Percentiles rank a stretch among this genome's conserved stretches.
Conservation (phyloP, 2,888 invertebrate species). For the Rugalucina vietnamica region DNA sequence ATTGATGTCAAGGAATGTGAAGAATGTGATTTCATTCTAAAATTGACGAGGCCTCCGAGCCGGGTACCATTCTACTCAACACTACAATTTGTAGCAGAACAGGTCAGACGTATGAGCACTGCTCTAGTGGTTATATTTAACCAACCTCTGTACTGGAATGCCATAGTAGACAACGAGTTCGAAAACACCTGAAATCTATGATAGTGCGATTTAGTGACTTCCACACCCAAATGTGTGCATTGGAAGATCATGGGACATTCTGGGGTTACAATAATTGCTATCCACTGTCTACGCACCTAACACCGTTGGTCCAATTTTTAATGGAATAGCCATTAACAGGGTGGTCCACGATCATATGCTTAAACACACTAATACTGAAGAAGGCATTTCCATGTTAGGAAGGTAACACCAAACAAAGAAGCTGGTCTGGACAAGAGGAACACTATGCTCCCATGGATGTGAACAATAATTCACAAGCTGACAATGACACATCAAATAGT, state of each 20-base stretch:
- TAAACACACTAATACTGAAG: neutral
- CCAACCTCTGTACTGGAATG: slow-evolving; percentile 63
- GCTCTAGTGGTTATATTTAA: slow-evolving; percentile 65
- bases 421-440: too few relatives aligned
- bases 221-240: slow-evolving; percentile 67
- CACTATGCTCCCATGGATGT: too few relatives aligned
- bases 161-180: neutral
- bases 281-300: neutral
- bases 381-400: neutral
- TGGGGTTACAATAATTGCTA: slow-evolving; percentile 30
- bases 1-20: neutral
- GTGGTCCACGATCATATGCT: neutral
- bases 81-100: slow-evolving; percentile 35
- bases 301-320: neutral
- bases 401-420: too few relatives aligned
- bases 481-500: too few relatives aligned
- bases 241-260: slow-evolving; percentile 52
- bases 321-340: neutral
- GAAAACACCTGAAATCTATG: slow-evolving; percentile 25
- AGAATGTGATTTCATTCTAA: slow-evolving; percentile 5
- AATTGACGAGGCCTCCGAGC: slow-evolving; percentile 34
- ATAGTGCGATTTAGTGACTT: slow-evolving; percentile 53
- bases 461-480: too few relatives aligned
- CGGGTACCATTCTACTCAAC: slow-evolving; percentile 57
- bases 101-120: neutral